Evolutionary conservation across 2,888 invertebrate species (phyloP), one percentile per base, ranked within the genome.

Genomic region (Melipona beecheii): DNA sequence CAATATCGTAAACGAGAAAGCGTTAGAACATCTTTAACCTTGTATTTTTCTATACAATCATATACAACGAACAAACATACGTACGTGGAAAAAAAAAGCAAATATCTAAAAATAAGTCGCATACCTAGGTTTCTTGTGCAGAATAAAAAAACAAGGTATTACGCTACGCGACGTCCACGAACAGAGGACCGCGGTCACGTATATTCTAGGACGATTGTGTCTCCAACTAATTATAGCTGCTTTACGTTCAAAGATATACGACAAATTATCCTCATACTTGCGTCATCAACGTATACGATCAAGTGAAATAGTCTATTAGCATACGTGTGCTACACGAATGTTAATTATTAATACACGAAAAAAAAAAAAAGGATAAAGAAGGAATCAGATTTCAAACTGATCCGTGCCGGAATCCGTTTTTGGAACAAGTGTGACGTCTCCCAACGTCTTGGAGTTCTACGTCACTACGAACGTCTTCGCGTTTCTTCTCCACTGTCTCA

Each of bases 151-250:
- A n/a, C 5, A 58, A 58, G n/a, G 5, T n/a, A 52, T 52, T 6
- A 52, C 50, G 50, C 17, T 50, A 50, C 17, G 36, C 36, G 17
- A n/a, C n/a, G n/a, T n/a, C 56, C 56, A n/a, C 56, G 56, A n/a
- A 56, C 56, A 13, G n/a, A 56, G 15, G 15, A 56, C 15, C 15
- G 15, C n/a, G 15, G 56, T 56, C n/a, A 56, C 56, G n/a, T 24
- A 58, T 58, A 58, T 58, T 60, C 60, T 60, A 60, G 17, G 6
- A 60, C 60, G 68, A 73, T 78, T 70, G 64, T 84, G 75, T 24
- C 15, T 27, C 24, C 50, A 76, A 74, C 79, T 88, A 89, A 86
- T 89, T 83, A 86, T 88, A 89, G 85, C 73, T 43, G 50, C 62
- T 78, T 84, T 83, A 84, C 68, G 79, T 81, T 86, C 80, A 80